Evolutionary conservation across 2,797 vertebrate genomes (phyloP).

Genomic region (Arctocebus calabarensis): DNA sequence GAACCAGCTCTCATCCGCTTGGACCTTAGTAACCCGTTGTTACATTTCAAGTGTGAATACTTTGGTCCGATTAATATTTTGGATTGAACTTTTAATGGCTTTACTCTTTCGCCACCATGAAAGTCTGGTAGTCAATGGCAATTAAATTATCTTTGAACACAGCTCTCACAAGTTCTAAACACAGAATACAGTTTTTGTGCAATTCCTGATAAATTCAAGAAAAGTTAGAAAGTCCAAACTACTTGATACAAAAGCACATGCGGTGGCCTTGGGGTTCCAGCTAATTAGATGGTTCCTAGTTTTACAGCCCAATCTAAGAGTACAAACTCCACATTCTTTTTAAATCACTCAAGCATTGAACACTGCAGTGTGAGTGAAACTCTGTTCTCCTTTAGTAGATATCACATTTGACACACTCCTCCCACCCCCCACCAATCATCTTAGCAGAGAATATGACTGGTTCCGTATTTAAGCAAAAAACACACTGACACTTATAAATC

Average conservation of each 20-base stretch:
- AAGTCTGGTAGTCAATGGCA: neutral
- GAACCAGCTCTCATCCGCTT: neutral
- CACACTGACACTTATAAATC: neutral
- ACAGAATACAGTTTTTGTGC: neutral
- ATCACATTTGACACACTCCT: slow-evolving; percentile 33
- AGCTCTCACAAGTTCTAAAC: neutral
- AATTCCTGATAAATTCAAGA: neutral
- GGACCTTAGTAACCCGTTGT: neutral
- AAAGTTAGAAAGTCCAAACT: neutral
- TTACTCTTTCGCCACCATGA: neutral
- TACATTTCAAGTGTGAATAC: slow-evolving; percentile 4
- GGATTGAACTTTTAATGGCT: neutral
- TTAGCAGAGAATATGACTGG: neutral
- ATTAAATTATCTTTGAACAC: neutral
- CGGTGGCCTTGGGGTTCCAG: neutral
- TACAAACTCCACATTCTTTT: slow-evolving; percentile 59
- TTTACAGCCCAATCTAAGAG: slow-evolving; percentile 58
- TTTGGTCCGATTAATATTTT: slow-evolving; percentile 3
- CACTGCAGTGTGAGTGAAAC: neutral
- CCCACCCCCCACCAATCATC: neutral
- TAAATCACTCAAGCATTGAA: slow-evolving; percentile 30
- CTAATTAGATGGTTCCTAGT: neutral
- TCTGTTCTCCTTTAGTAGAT: slow-evolving; percentile 15
- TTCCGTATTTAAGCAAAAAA: slow-evolving; percentile 47
- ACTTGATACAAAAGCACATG: neutral